Percentiles rank a stretch among this genome's conserved stretches.
phyloP scores from a whole-genome alignment of 2,113 vertebrate species.

The Antidorcas marsupialis region DNA sequence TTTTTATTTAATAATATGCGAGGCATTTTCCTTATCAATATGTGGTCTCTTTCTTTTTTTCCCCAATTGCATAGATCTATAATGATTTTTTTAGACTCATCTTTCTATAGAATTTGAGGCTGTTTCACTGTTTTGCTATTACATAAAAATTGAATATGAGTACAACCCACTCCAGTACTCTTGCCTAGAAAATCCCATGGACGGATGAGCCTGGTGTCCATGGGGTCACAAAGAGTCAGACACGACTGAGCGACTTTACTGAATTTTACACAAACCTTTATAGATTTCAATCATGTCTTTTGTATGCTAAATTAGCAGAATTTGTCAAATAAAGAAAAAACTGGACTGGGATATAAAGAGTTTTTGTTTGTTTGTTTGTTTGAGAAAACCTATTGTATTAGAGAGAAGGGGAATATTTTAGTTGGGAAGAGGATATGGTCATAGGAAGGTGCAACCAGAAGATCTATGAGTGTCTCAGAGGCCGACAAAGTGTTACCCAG shows the following conservation, averaged over 20 bases:
- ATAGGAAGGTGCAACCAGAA: not conserved
- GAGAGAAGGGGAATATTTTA: not conserved
- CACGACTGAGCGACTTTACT: too few species aligned
- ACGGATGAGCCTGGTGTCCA: too few species aligned
- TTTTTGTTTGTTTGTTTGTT: accelerated
- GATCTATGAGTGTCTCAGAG: not conserved
- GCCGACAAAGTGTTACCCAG: not conserved
- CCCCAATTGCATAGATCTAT: not conserved
- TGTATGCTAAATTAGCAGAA: not conserved
- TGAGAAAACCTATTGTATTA: not conserved
- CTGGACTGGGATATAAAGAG: not conserved
- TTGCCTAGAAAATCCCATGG: too few species aligned
- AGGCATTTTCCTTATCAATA: not conserved
- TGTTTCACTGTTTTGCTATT: not conserved
- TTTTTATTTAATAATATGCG: not conserved
- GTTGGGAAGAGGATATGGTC: too few species aligned
- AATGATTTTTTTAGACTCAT: not conserved
- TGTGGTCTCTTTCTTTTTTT: not conserved
- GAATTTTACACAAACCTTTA: not conserved
- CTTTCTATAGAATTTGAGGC: not conserved
- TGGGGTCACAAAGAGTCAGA: too few species aligned
- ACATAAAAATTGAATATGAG: not conserved
- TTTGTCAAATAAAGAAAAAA: not conserved
- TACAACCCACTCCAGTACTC: too few species aligned
- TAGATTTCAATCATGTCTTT: not conserved